Base-by-base conservation (phyloP, 2,888 invertebrate genomes). In the Torymus texanus region DNA sequence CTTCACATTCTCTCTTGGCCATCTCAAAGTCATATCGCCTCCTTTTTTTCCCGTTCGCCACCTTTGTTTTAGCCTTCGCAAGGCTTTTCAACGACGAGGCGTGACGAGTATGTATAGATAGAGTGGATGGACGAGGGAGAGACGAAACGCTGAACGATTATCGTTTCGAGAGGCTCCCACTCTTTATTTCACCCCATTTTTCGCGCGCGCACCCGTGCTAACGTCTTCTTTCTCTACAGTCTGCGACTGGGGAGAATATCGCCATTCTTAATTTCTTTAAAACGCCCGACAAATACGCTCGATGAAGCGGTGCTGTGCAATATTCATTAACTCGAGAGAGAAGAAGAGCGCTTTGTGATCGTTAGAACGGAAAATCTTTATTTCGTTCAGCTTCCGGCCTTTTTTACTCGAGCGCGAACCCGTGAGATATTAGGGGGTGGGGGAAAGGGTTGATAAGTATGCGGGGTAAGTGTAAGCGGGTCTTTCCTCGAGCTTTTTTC, bases 41-140 rank as follows among this genome's bases (percentile, higher is more conserved):
- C 83, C 83, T 83, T 58, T 66, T 61, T 68, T 59, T 13, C 16
- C n/a, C 41, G 58, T 59, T 59, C 16, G 56, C 84, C 71, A 85
- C 85, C 86, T 88, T 88, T 87, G 88, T 88, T 87, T 87, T 86
- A 21, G 85, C 82, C 85, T 88, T 87, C 86, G 87, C 86, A 86
- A 88, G 88, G 86, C 88, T 88, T 88, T 88, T 88, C 88, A 88
- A 85, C 86, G 86, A 85, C 80, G 80, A 83, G 78, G 82, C 82
- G 78, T 83, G 84, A 79, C 79, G 13, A 63, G 67, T 63, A 83
- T 85, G 82, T 21, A 59, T 21, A 58, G 79, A 79, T 82, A 18
- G 24, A 75, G n/a, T 63, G 73, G 83, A 83, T 63, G 75, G 83
- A 83, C 55, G 70, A 24, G 55, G 10, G 18, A 70, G 70, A 58